Base-by-base conservation (phyloP, 1,140 invertebrate species). In the Papilio glaucus region DNA sequence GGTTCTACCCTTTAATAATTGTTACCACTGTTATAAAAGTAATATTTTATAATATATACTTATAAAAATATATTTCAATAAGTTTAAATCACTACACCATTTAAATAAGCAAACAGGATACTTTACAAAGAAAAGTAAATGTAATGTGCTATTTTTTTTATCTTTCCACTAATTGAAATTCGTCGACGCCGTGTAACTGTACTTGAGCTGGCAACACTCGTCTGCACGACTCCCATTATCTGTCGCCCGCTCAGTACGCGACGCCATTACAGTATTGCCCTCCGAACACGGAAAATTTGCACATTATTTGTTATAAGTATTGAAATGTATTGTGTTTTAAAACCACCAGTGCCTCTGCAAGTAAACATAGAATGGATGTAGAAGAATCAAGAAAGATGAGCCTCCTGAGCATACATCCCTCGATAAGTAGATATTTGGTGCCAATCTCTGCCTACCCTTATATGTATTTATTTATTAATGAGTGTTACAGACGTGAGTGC, bases 201-300 rank as follows among this genome's bases (percentile, higher is more conserved):
- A 15, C 1, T 57, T 15, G 26, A 6, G 7, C 60, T 69, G 67
- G 67, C 67, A 69, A 53, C 67, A 69, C 42, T 69, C 39, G n/a
- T n/a, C n/a, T 3, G 67, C 67, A 69, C 67, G 67, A 69, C 67
- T 69, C 26, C 12, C 67, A 69, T 69, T 69, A 69, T 69, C 67
- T 69, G 49, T 26, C n/a, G 41, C 41, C 4, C 13, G 24, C 12
- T 49, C 60, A 61, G 57, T 62, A n/a, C n/a, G 65, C 41, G 67
- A 69, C 67, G 67, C 53, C 67, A 49, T 69, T 69, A 69, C 18
- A 29, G 24, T 49, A 13, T 10, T 49, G 26, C 41, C 7, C 9
- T 62, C 29, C 9, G 42, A 29, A 49, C 67, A 49, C 42, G 67
- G 7, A 33, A 33, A 49, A 69, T 69, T 69, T 69, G 29, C 67